Evolutionary conservation across 2,113 vertebrate species (phyloP), one percentile per base, ranked within the genome.

Genomic region (Rostratula benghalensis): DNA sequence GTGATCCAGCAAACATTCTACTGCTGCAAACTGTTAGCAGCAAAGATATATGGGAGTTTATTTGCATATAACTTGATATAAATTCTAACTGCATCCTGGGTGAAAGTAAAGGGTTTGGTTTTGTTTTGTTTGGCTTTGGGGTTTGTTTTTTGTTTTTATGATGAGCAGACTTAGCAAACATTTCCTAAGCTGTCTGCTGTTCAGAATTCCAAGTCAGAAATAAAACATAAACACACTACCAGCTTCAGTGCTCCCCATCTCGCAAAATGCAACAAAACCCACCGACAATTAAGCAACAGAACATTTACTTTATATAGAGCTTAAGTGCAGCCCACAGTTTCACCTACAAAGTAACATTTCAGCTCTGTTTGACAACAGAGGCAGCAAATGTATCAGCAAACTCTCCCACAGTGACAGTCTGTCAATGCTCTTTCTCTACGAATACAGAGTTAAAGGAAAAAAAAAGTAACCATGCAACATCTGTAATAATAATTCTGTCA

Each of bases 131-230:
- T 92, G 43, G 64, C 60, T 83, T 90, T 68, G 28, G 24, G 16
- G 28, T 65, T 94, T 92, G 60, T 78, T 95, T 94, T 93, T 70
- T 76, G 39, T 19, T 92, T 87, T 91, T 69, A 64, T 28, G 60
- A 93, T 59, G 84, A 93, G 89, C 67, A 93, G 91, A 76, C 68
- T 65, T 70, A 27, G 77, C 46, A 96, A 94, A 96, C 8, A 76
- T 63, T 95, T 95, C 90, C 87, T 90, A 78, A 78, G 31, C 90
- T 88, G 78, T 54, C 79, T 96, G 88, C 39, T 84, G 53, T 87
- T 95, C 84, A 74, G 81, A 96, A 96, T 87, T 86, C 57, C n/a
- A 86, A 78, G 64, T 82, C 90, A 67, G 93, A 93, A 94, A 92
- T 61, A 83, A 95, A 97, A 93, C 60, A 68, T 31, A 89, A 73